Conservation (phyloP, 2,888 invertebrate genomes). For the Cinara cedri region DNA sequence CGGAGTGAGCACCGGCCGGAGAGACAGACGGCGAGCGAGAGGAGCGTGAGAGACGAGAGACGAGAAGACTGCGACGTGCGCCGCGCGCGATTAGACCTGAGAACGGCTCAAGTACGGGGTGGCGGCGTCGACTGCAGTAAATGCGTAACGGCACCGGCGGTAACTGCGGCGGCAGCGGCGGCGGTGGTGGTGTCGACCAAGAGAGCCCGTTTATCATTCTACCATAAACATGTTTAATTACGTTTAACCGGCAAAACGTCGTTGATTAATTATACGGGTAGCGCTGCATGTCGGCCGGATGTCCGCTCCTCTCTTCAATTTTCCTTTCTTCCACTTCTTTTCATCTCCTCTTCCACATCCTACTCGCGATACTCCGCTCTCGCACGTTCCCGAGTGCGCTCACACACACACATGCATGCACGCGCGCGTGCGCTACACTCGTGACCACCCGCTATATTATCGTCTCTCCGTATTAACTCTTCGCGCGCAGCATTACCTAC, state of each 20-base stretch:
- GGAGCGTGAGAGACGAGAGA: slow-evolving; percentile 26
- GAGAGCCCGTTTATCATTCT: slow-evolving; percentile 52
- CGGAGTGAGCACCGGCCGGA: background rate
- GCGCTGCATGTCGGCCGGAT: slow-evolving; percentile 36
- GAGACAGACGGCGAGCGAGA: no score
- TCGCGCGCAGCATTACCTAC: no score
- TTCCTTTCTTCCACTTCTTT: no score
- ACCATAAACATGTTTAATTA: slow-evolving; percentile 57
- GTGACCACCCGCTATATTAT: no score
- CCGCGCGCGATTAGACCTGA: slow-evolving; percentile 27
- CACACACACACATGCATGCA: no score
- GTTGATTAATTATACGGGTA: slow-evolving; percentile 53
- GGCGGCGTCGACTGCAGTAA: background rate
- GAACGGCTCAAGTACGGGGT: slow-evolving; percentile 34
- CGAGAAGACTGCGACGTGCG: slow-evolving; percentile 22
- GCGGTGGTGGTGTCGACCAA: background rate
- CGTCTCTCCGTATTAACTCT: no score
- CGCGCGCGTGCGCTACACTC: no score
- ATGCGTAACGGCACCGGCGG: background rate
- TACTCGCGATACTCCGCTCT: no score
- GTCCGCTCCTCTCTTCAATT: slow-evolving; percentile 24
- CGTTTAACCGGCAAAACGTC: slow-evolving; percentile 52
- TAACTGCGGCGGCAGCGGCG: background rate
- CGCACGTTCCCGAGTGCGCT: no score
- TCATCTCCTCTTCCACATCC: no score